A percentile compares a stretch with the other conserved stretches of the same genome.
Conservation (phyloP, 1,140 invertebrate genomes). For the Atta colombica region DNA sequence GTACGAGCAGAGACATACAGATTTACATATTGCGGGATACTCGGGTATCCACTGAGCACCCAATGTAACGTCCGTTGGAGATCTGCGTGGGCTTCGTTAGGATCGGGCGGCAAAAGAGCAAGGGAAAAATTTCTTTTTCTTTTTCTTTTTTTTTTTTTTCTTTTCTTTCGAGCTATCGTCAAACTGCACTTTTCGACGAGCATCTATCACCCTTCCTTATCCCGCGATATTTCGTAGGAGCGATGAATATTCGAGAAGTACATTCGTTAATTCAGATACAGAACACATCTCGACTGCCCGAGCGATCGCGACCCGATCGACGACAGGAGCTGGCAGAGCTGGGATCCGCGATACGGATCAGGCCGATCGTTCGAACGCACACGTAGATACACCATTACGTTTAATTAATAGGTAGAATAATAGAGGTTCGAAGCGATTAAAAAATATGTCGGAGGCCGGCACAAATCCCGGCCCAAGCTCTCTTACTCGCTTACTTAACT, state of each 20-base stretch:
- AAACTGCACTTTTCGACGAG: constrained; percentile 2
- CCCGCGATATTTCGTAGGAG: constrained; percentile 61
- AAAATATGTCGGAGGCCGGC: constrained; percentile 84
- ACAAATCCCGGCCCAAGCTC: constrained; percentile 80
- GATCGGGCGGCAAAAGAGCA: neutral
- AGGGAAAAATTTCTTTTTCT: neutral
- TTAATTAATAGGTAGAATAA: constrained; percentile 81
- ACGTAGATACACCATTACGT: constrained; percentile 74
- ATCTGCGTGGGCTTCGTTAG: constrained; percentile 60
- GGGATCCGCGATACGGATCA: constrained; percentile 42
- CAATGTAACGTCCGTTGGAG: constrained; percentile 52
- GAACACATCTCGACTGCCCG: constrained; percentile 77
- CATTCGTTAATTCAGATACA: constrained; percentile 72
- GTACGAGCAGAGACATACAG: constrained; percentile 61
- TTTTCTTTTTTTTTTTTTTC: no score
- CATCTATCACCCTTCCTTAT: constrained; percentile 60
- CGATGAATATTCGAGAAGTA: constrained; percentile 67
- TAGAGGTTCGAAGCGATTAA: constrained; percentile 83
- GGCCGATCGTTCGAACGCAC: constrained; percentile 64
- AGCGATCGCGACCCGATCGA: constrained; percentile 65
- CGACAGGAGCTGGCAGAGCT: constrained; percentile 6
- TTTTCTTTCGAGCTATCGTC: constrained; percentile 14
- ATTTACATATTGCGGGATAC: constrained; percentile 65
- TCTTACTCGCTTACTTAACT: constrained; percentile 81
- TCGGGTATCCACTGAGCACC: constrained; percentile 62